Percentiles rank a stretch among this genome's conserved stretches.
Evolutionary conservation across 2,113 vertebrate species (phyloP).

Genomic region (Larimichthys polyactis): DNA sequence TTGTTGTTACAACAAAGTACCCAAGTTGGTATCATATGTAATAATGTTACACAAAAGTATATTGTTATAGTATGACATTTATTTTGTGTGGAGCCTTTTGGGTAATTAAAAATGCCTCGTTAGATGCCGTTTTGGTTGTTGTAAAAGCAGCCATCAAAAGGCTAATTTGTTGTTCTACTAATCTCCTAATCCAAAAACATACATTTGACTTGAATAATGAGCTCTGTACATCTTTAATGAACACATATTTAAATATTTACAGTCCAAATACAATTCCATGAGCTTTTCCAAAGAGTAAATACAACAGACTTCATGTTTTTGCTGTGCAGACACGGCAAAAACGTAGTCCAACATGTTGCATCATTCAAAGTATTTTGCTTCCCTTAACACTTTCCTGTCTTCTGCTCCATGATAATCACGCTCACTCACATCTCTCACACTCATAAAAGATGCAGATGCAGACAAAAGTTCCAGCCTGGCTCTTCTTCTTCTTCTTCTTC

Average conservation of each 20-base stretch:
- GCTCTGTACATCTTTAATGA: slow-evolving; percentile 34
- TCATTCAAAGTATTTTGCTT: slow-evolving; percentile 4
- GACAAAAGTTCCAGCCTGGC: background rate
- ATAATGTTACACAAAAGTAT: background rate
- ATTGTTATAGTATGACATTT: too few relatives aligned
- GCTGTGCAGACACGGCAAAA: slow-evolving; percentile 2
- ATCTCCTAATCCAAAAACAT: background rate
- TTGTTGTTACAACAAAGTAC: background rate
- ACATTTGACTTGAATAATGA: background rate
- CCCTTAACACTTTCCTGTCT: background rate
- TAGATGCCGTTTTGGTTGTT: background rate
- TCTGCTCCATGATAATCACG: background rate
- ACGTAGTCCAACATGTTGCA: slow-evolving; percentile 27
- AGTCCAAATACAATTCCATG: slow-evolving; percentile 11
- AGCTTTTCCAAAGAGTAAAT: background rate
- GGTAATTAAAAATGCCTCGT: background rate
- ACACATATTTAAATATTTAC: slow-evolving; percentile 58
- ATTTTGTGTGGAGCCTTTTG: background rate
- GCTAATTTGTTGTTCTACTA: background rate
- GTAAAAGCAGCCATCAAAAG: background rate
- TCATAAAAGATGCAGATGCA: slow-evolving; percentile 24
- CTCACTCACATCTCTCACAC: background rate
- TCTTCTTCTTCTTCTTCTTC: background rate
- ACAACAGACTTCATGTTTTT: slow-evolving; percentile 5
- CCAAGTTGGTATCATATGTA: background rate